Percentiles rank a stretch among this genome's conserved stretches.
phyloP scores from a whole-genome alignment of 2,113 vertebrate genomes.

The Gracilinanus agilis region DNA sequence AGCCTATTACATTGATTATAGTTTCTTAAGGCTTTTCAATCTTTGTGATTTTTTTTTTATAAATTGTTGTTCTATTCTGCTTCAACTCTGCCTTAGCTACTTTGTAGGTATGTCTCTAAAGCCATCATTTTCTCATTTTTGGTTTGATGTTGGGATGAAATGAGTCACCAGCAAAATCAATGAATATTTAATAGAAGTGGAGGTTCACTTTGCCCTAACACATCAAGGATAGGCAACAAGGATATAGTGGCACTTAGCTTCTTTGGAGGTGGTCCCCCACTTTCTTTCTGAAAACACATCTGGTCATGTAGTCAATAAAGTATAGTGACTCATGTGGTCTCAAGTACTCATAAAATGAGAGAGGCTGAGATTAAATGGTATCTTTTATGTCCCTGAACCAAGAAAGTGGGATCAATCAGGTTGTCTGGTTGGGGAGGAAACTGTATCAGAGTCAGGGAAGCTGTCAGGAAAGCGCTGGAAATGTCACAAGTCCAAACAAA shows the following conservation, averaged over 20 bases:
- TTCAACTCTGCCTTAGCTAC: background rate
- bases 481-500: background rate
- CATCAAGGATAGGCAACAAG: background rate
- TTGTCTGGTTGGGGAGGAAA: background rate
- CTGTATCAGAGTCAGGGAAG: background rate
- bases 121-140: background rate
- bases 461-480: background rate
- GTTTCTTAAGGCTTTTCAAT: background rate
- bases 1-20: background rate
- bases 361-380: background rate
- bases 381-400: background rate
- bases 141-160: background rate
- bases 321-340: background rate
- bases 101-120: background rate
- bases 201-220: background rate
- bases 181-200: background rate
- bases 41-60: background rate
- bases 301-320: background rate
- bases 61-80: background rate
- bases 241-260: background rate
- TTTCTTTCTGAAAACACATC: background rate
- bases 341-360: background rate
- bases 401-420: background rate
- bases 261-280: background rate
- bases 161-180: background rate